Percentiles rank a stretch among this genome's conserved stretches.
Conservation (phyloP, 2,888 invertebrate species). For the Eumerus sabulonum region DNA sequence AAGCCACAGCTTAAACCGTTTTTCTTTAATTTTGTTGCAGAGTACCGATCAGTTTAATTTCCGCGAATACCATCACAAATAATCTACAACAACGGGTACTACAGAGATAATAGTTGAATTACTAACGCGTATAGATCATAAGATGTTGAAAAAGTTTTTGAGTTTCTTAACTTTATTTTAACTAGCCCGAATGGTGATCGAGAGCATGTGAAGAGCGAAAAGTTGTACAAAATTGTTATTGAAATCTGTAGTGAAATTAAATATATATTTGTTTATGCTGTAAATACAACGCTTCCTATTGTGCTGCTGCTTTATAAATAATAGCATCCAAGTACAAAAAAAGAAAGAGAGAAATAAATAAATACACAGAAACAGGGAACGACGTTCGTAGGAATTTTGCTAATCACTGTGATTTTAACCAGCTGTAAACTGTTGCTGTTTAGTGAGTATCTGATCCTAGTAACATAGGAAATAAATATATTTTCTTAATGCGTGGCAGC, state of each 20-base stretch:
- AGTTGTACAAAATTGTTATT: conserved; percentile 18
- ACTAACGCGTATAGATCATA: conserved; percentile 78
- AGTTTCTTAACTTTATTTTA: conserved; percentile 73
- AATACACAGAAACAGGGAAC: no score
- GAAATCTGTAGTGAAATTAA: neutral
- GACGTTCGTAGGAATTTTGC: no score
- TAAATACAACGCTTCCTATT: neutral
- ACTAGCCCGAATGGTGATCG: conserved; percentile 65
- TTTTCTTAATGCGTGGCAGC: conserved; percentile 8
- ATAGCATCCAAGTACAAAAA: conserved; percentile 12
- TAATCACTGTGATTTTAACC: no score
- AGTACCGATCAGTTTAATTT: neutral
- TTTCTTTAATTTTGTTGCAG: conserved; percentile 35
- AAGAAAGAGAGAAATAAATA: neutral
- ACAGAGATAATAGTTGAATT: conserved; percentile 77
- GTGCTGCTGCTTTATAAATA: conserved; percentile 16
- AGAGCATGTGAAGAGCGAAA: neutral
- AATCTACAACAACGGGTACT: conserved; percentile 77
- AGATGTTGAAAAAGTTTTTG: conserved; percentile 77
- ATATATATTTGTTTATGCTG: neutral
- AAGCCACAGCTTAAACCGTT: no score
- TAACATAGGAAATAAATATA: neutral
- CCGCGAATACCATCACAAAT: conserved; percentile 52
- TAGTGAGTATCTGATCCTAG: conserved; percentile 43
- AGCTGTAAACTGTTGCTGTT: conserved; percentile 55